phyloP scores from a whole-genome alignment of 53 echinoderm and acorn worm species.

The Holothuria scabra region DNA sequence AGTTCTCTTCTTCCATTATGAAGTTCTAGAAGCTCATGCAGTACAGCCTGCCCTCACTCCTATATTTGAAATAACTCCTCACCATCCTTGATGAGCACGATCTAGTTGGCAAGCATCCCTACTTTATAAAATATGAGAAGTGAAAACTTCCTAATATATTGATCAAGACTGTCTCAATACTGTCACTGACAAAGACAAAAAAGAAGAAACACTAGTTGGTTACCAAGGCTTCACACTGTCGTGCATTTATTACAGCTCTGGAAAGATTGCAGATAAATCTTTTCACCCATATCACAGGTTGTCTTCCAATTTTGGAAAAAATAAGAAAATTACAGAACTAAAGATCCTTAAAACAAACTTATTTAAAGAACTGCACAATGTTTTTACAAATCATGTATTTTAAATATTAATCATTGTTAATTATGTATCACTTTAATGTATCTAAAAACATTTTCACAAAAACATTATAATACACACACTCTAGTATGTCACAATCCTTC shows the following conservation, averaged over 20 bases:
- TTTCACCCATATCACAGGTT: constrained; percentile 42
- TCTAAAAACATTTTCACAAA: constrained; percentile 40
- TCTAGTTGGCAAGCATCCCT: no score
- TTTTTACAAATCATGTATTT: constrained; percentile 36
- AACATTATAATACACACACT: constrained; percentile 37
- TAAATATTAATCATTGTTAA: constrained; percentile 19
- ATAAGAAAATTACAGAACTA: constrained; percentile 38
- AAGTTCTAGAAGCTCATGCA: no score
- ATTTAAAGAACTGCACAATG: constrained; percentile 43
- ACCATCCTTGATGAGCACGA: no score
- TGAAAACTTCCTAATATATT: no score
- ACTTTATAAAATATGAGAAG: no score
- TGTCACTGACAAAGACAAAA: not conserved
- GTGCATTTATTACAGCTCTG: constrained; percentile 49
- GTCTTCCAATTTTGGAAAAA: constrained; percentile 32
- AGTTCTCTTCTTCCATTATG: no score
- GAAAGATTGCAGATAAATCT: constrained; percentile 45
- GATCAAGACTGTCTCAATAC: no score
- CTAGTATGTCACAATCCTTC: no score
- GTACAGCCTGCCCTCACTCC: no score
- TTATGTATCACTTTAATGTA: constrained; percentile 9
- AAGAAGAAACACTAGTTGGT: not conserved
- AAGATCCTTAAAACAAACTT: constrained; percentile 30
- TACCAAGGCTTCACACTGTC: constrained; percentile 46
- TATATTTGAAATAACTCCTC: no score